Evolutionary conservation across 2,888 invertebrate species (phyloP).

Genomic region (Drosophila robusta): DNA sequence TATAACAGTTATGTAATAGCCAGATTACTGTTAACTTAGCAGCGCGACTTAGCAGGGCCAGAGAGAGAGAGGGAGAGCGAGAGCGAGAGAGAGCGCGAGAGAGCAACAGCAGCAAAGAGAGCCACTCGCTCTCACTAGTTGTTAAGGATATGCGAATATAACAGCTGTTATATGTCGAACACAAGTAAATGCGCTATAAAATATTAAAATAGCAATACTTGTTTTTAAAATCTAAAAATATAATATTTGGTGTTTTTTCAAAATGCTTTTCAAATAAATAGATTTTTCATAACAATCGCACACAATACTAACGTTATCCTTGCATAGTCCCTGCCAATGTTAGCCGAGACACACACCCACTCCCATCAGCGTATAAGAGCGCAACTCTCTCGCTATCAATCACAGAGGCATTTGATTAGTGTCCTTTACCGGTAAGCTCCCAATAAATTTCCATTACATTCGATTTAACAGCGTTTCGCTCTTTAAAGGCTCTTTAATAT

Average conservation of each 20-base stretch:
- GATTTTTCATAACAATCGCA: no score
- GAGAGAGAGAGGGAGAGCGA: not conserved
- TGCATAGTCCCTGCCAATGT: not conserved
- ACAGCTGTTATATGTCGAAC: conserved; percentile 32
- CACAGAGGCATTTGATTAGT: conserved; percentile 56
- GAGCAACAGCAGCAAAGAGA: conserved; percentile 4
- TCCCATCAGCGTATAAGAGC: conserved; percentile 54
- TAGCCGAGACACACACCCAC: conserved; percentile 34
- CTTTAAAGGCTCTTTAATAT: conserved; percentile 6
- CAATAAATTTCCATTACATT: conserved; percentile 44
- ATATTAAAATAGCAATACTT: not conserved
- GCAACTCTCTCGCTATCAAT: conserved; percentile 29
- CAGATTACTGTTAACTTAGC: conserved; percentile 9
- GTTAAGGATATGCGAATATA: not conserved
- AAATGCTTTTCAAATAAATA: not conserved
- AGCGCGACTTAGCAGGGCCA: not conserved
- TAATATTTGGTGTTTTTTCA: no score
- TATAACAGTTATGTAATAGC: conserved; percentile 51
- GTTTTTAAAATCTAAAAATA: not conserved
- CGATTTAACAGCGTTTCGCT: conserved; percentile 15
- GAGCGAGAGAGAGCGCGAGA: not conserved
- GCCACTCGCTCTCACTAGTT: conserved; percentile 16
- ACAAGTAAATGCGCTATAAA: conserved; percentile 10
- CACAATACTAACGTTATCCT: no score
- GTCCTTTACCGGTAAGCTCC: conserved; percentile 30